Conservation (phyloP, 2,888 invertebrate genomes). For the Mesopsocus fuscifrons region DNA sequence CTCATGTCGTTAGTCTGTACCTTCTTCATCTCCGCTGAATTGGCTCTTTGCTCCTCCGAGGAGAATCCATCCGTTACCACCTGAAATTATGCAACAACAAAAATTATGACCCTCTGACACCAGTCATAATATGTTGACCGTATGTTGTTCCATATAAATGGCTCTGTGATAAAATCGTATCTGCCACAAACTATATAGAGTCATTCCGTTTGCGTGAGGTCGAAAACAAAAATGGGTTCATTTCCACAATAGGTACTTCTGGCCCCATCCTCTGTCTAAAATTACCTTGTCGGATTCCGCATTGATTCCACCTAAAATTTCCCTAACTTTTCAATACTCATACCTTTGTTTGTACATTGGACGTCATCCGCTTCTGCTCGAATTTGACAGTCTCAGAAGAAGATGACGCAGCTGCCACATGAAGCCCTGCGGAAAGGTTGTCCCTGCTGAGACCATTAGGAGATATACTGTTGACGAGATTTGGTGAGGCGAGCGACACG, state of each 20-base stretch:
- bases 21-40: constrained; percentile 49
- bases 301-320: no score
- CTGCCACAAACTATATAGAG: no score
- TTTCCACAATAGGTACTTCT: no score
- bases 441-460: neutral
- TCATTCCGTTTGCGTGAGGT: no score
- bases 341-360: constrained; percentile 53
- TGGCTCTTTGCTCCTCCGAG: constrained; percentile 54
- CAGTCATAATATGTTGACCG: no score
- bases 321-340: neutral
- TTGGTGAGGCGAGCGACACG: constrained; percentile 24
- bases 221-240: no score
- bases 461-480: constrained; percentile 18
- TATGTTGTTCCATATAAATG: no score
- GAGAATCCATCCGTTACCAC: constrained; percentile 67
- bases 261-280: no score
- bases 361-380: constrained; percentile 65
- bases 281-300: no score
- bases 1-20: constrained; percentile 66
- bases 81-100: constrained; percentile 22
- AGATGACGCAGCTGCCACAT: neutral
- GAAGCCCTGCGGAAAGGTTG: constrained; percentile 9
- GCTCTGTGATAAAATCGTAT: no score
- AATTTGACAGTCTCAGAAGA: constrained; percentile 36
- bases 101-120: constrained; percentile 15